phyloP scores from a whole-genome alignment of 2,888 invertebrate genomes.

The Heteromurus nitidus region DNA sequence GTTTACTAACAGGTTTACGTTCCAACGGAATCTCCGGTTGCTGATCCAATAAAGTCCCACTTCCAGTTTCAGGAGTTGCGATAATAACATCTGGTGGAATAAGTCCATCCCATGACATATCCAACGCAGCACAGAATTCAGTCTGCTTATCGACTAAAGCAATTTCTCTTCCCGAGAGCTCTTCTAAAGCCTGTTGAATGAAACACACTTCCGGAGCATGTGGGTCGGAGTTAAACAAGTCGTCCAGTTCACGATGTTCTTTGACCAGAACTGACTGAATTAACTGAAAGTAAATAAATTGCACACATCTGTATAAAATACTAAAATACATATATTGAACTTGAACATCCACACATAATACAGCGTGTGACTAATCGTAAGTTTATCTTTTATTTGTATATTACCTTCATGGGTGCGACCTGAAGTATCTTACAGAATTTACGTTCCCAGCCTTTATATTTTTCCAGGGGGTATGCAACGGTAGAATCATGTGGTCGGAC shows the following conservation, averaged over 20 bases:
- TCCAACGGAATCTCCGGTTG: too few species aligned
- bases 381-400: too few species aligned
- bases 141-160: background rate
- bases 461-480: conserved; percentile 77
- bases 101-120: conserved; percentile 18
- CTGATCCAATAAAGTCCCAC: background rate
- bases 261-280: conserved; percentile 82
- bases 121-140: conserved; percentile 74
- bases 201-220: conserved; percentile 88
- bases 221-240: conserved; percentile 79
- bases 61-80: background rate
- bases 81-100: conserved; percentile 19
- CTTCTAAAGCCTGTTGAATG: conserved; percentile 87
- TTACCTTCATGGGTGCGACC: conserved; percentile 74
- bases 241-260: conserved; percentile 83
- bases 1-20: background rate
- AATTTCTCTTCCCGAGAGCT: conserved; percentile 79
- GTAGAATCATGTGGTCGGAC: conserved; percentile 84
- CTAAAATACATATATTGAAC: too few species aligned
- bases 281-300: conserved; percentile 78
- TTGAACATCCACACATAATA: too few species aligned
- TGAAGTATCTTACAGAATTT: conserved; percentile 67
- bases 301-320: too few species aligned
- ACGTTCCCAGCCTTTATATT: conserved; percentile 74
- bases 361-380: too few species aligned